Percentiles rank a stretch among this genome's conserved stretches.
Evolutionary conservation across 2,888 invertebrate species (phyloP).

Genomic region (Phortica okadai): DNA sequence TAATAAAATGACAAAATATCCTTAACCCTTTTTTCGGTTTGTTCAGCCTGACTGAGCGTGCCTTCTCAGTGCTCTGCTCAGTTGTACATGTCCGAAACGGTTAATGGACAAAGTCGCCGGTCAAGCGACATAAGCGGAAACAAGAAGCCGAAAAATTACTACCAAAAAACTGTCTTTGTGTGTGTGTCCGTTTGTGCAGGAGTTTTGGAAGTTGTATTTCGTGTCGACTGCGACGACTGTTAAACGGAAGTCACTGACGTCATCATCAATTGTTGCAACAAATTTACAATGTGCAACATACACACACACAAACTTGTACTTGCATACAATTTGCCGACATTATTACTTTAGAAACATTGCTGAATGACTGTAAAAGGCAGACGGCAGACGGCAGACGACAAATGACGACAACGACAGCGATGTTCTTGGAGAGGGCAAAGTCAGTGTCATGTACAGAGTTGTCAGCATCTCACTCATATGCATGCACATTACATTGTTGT

Average conservation of each 20-base stretch:
- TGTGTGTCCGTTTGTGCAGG: neutral
- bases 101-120: slow-evolving; percentile 45
- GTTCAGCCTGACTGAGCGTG: no score
- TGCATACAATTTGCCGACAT: neutral
- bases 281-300: slow-evolving; percentile 21
- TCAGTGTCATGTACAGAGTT: slow-evolving; percentile 54
- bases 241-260: slow-evolving; percentile 26
- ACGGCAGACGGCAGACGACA: neutral
- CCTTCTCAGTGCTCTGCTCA: no score
- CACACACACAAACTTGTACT: neutral
- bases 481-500: slow-evolving; percentile 37
- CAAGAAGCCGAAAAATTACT: slow-evolving; percentile 69
- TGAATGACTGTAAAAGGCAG: no score
- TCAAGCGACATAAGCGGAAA: slow-evolving; percentile 50
- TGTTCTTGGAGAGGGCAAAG: slow-evolving; percentile 43
- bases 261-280: slow-evolving; percentile 40
- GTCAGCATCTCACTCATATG: slow-evolving; percentile 9
- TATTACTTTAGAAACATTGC: neutral
- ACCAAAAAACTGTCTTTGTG: slow-evolving; percentile 54
- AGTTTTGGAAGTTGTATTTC: neutral
- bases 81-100: neutral
- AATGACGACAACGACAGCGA: neutral
- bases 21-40: slow-evolving; percentile 18
- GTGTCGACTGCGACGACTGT: slow-evolving; percentile 11
- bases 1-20: slow-evolving; percentile 31